Base-by-base conservation (phyloP, 2,888 invertebrate genomes). In the Drosophila diplacantha region DNA sequence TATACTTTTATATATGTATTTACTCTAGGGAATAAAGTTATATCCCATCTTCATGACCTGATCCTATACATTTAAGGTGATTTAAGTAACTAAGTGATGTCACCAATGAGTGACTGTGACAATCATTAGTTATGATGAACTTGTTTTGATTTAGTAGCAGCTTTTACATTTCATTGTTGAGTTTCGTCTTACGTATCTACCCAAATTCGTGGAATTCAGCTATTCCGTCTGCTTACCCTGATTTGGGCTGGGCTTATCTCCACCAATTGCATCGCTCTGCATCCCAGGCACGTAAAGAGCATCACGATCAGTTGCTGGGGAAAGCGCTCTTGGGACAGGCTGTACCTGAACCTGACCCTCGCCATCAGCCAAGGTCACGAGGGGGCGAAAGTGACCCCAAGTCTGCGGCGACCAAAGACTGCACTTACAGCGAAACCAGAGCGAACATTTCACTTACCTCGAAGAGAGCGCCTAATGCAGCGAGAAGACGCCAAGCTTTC, bases 151-250 rank as follows among this genome's bases (percentile, higher is more conserved):
- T 39, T 39, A 31, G 43, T 50, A 7, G 29, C 29, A 24, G 20
- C 38, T 37, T 16, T 29, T 54, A 32, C 29, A 34, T 43, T 38
- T 63, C 63, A 62, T 63, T 62, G 62, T 62, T 46, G 24, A 41
- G 38, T 29, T 38, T 54, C 11, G 35, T 7, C n/a, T 14, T 8
- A 41, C 12, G 39, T 54, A 49, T 63, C 63, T 38, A 6, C 41
- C 44, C 55, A 50, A 65, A 65, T 75, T 69, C 70, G 59, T 78
- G 72, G 72, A 81, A 78, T 78, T 77, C 47, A 39, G n/a, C 12
- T 37, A 39, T 20, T 63, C 39, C 20, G 53, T 39, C 32, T 31
- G 44, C 22, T 44, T 24, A n/a, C 31, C 41, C 31, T 31, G 49
- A 57, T 56, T 54, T 44, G 56, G 37, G 20, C 29, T 9, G 29